Conservation (phyloP, 2,797 vertebrate genomes). For the Poecilia picta region DNA sequence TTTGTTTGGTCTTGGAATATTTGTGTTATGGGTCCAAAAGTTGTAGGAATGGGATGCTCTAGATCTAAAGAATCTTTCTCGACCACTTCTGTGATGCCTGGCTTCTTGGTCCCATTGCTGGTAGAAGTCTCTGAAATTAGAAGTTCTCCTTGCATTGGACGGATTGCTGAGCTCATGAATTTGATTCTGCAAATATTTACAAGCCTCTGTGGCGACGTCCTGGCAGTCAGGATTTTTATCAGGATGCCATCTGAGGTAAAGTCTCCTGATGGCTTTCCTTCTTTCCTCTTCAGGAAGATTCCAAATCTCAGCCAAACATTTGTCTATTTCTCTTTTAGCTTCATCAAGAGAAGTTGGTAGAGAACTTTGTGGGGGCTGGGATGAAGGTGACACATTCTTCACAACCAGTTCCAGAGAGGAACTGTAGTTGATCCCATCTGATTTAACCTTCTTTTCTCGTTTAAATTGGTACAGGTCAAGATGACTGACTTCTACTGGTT, state of each 20-base stretch:
- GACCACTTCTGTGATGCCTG: slow-evolving; percentile 59
- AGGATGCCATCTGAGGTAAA: slow-evolving; percentile 84
- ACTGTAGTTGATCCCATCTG: slow-evolving; percentile 1
- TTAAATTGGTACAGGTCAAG: slow-evolving; percentile 84
- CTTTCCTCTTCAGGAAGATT: slow-evolving; percentile 72
- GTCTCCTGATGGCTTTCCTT: slow-evolving; percentile 77
- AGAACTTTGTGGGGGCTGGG: slow-evolving; percentile 31
- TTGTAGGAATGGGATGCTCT: slow-evolving; percentile 56
- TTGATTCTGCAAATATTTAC: slow-evolving; percentile 76
- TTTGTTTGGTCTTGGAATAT: slow-evolving; percentile 71
- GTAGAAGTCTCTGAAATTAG: slow-evolving; percentile 62
- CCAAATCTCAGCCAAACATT: slow-evolving; percentile 77
- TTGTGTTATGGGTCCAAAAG: slow-evolving; percentile 76
- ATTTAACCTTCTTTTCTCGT: slow-evolving; percentile 49
- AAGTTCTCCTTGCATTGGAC: not conserved
- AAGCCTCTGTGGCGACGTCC: slow-evolving; percentile 72
- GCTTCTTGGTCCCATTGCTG: slow-evolving; percentile 80
- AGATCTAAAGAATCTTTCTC: slow-evolving; percentile 61
- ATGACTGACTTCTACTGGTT: slow-evolving; percentile 70
- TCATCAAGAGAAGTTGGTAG: slow-evolving; percentile 69
- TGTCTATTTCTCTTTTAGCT: slow-evolving; percentile 82
- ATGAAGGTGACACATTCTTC: slow-evolving; percentile 22
- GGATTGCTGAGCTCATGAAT: slow-evolving; percentile 61
- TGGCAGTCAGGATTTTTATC: slow-evolving; percentile 80
- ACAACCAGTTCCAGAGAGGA: slow-evolving; percentile 51